These are phyloP conservation scores for Pasiphila rectangulata DNA, from an alignment of 2,888 invertebrate genomes.

Conservation along the genomic window DNA sequence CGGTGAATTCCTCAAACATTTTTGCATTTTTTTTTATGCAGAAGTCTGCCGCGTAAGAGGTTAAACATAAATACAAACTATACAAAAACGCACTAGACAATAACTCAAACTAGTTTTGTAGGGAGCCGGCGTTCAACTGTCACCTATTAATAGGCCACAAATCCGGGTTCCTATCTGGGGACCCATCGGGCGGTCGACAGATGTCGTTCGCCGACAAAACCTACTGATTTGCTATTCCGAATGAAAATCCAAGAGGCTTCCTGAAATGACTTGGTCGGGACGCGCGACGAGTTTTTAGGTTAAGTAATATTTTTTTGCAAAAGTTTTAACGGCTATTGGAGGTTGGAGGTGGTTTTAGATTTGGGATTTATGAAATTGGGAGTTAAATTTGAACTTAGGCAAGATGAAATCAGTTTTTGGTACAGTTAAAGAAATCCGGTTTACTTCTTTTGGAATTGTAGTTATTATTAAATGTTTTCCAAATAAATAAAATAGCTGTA, in stretches of 20 bases:
- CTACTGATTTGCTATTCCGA: constrained; percentile 22
- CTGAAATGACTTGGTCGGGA: constrained; percentile 16
- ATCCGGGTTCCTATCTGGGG: constrained; percentile 33
- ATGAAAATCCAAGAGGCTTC: constrained; percentile 19
- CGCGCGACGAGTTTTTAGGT: constrained; percentile 3
- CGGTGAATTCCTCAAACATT: too few species aligned
- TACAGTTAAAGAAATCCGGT: too few species aligned
- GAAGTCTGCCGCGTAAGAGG: too few species aligned
- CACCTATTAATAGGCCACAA: constrained; percentile 35
- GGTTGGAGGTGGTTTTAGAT: neutral
- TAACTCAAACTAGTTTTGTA: neutral
- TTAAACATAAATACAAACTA: too few species aligned
- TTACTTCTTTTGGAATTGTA: too few species aligned
- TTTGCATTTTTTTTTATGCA: too few species aligned
- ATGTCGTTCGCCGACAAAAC: constrained; percentile 27
- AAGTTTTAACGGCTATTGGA: constrained; percentile 5
- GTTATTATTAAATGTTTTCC: too few species aligned
- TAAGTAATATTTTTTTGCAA: constrained; percentile 3
- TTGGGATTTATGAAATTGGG: neutral
- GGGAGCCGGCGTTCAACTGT: neutral
- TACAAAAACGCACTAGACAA: too few species aligned
- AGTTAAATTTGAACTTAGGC: too few species aligned
- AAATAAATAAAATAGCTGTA: too few species aligned
- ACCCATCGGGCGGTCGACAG: constrained; percentile 31
- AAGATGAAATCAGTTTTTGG: too few species aligned